A percentile compares a stretch with the other conserved stretches of the same genome.
Conservation (phyloP, 2,888 invertebrate genomes). For the Caradrina clavipalpis region DNA sequence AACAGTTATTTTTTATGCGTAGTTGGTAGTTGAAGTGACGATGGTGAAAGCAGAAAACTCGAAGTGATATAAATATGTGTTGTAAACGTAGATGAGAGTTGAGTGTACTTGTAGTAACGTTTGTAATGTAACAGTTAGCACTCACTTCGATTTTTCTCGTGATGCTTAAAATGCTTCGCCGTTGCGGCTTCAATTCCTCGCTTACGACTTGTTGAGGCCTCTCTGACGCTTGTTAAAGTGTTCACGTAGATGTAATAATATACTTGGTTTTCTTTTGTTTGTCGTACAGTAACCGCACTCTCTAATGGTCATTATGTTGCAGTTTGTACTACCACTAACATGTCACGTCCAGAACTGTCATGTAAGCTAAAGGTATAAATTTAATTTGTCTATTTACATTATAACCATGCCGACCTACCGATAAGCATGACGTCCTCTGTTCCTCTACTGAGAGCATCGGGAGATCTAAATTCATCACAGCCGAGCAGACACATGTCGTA, state of each 20-base stretch:
- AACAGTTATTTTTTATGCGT: conserved; percentile 79
- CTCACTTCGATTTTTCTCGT: conserved; percentile 83
- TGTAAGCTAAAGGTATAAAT: conserved; percentile 91
- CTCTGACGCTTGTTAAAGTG: conserved; percentile 88
- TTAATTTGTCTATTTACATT: conserved; percentile 89
- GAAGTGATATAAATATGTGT: conserved; percentile 71
- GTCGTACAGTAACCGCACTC: conserved; percentile 91
- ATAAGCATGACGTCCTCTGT: conserved; percentile 85
- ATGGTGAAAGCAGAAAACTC: conserved; percentile 85
- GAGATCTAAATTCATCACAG: conserved; percentile 80
- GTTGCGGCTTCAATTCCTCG: conserved; percentile 88
- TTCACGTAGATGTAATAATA: conserved; percentile 90
- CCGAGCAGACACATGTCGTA: conserved; percentile 86
- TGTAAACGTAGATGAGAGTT: neutral
- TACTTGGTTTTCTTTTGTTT: conserved; percentile 90
- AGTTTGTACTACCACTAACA: conserved; percentile 91
- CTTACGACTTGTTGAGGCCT: conserved; percentile 88
- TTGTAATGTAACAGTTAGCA: conserved; percentile 51
- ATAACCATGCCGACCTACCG: conserved; percentile 85
- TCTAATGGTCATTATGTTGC: conserved; percentile 91
- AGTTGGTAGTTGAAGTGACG: conserved; percentile 89
- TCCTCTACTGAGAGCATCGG: conserved; percentile 78
- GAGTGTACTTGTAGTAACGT: neutral
- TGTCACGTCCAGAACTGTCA: conserved; percentile 91
- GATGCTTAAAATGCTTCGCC: conserved; percentile 88